Evolutionary conservation across 2,113 vertebrate genomes (phyloP).

Genomic region (Balaeniceps rex): DNA sequence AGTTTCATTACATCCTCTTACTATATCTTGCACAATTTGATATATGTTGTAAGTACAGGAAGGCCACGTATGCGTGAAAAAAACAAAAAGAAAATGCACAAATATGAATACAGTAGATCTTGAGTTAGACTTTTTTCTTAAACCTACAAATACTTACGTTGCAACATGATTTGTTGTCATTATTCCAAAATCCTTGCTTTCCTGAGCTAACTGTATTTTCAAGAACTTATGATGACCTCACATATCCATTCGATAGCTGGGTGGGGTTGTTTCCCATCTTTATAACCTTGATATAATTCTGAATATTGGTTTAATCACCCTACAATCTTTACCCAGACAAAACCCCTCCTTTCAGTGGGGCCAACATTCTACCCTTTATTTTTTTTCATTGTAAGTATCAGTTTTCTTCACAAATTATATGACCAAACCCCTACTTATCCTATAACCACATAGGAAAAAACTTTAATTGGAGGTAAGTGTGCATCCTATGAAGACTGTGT

Average conservation of each 20-base stretch:
- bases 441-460: not conserved
- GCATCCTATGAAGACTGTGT: not conserved
- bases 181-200: not conserved
- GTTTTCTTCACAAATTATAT: not conserved
- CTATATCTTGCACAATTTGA: not conserved
- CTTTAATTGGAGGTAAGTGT: not conserved
- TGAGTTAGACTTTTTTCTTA: not conserved
- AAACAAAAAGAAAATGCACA: not conserved
- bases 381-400: not conserved
- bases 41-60: not conserved
- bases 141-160: not conserved
- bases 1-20: not conserved
- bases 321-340: not conserved
- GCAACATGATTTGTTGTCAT: not conserved
- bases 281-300: not conserved
- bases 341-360: not conserved
- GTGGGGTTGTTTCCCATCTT: not conserved
- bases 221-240: not conserved
- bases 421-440: not conserved
- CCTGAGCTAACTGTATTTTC: not conserved
- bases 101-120: not conserved
- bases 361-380: not conserved
- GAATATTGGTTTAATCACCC: not conserved
- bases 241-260: not conserved
- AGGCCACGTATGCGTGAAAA: not conserved